These are phyloP conservation scores for Conopomorpha cramerella DNA, from an alignment of 1,140 invertebrate species.

Conservation along the genomic window DNA sequence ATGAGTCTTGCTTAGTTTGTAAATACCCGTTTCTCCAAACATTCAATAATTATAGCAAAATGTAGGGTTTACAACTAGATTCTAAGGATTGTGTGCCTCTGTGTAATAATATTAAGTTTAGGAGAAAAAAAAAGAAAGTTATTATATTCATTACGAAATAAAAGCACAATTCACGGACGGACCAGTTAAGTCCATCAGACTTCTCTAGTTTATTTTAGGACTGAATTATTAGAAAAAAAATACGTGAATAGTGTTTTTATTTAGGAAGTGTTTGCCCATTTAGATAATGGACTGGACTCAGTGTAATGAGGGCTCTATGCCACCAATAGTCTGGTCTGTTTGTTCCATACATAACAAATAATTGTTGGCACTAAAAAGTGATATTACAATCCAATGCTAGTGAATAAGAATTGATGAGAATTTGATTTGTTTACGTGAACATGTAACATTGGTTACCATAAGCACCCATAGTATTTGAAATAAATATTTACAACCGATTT, in stretches of 20 bases:
- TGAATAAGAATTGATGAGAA: slow-evolving; percentile 31
- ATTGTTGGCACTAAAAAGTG: slow-evolving; percentile 27
- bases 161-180: slow-evolving; percentile 13
- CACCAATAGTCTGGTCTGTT: too few relatives aligned
- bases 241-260: too few relatives aligned
- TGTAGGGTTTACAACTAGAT: not conserved
- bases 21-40: not conserved
- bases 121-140: slow-evolving; percentile 13
- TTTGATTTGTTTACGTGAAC: slow-evolving; percentile 26
- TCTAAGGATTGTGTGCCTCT: slow-evolving; percentile 52
- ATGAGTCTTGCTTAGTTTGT: not conserved
- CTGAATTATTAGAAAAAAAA: not conserved
- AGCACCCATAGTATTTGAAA: slow-evolving; percentile 56
- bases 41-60: not conserved
- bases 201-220: not conserved
- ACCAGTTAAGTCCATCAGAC: too few relatives aligned
- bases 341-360: too few relatives aligned
- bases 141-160: slow-evolving; percentile 13
- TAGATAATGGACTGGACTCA: too few relatives aligned
- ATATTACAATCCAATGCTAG: slow-evolving; percentile 34
- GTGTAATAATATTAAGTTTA: slow-evolving; percentile 35
- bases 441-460: slow-evolving; percentile 60
- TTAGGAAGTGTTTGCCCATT: too few relatives aligned
- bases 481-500: slow-evolving; percentile 59
- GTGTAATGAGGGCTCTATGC: too few relatives aligned